These are phyloP conservation scores for Lineus longissimus DNA, from an alignment of 1,140 invertebrate species.

Conservation along the genomic window DNA sequence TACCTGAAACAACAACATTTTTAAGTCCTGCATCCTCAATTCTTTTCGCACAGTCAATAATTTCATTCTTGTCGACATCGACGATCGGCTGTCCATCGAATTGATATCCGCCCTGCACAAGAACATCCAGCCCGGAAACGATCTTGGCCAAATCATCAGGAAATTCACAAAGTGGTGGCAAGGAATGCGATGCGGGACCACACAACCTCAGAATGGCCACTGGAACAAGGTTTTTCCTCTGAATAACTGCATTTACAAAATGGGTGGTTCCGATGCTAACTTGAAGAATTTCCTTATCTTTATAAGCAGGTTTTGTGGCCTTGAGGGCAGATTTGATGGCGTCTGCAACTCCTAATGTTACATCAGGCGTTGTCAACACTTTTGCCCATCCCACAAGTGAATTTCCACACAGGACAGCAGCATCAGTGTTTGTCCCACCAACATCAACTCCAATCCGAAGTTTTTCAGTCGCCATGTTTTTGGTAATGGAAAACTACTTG, in stretches of 20 bases:
- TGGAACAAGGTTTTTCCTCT: slow-evolving; percentile 33
- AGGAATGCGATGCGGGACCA: slow-evolving; percentile 32
- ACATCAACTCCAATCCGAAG: slow-evolving; percentile 34
- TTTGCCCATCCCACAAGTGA: slow-evolving; percentile 31
- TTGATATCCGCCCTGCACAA: slow-evolving; percentile 41
- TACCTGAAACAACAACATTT: slow-evolving; percentile 36
- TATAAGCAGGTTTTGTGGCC: slow-evolving; percentile 14
- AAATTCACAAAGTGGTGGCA: slow-evolving; percentile 42
- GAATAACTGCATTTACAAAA: slow-evolving; percentile 46
- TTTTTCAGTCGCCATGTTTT: background rate
- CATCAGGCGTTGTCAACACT: slow-evolving; percentile 36
- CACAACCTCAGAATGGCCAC: slow-evolving; percentile 44
- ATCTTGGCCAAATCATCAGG: slow-evolving; percentile 23
- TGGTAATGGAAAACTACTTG: no score
- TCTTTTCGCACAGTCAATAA: slow-evolving; percentile 20
- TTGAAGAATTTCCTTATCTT: slow-evolving; percentile 16
- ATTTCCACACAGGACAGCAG: slow-evolving; percentile 28
- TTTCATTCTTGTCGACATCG: slow-evolving; percentile 27
- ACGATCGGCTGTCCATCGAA: slow-evolving; percentile 38
- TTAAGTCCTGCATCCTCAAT: slow-evolving; percentile 24
- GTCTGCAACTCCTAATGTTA: slow-evolving; percentile 34
- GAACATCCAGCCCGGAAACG: slow-evolving; percentile 24
- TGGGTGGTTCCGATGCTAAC: slow-evolving; percentile 49
- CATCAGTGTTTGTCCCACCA: slow-evolving; percentile 46
- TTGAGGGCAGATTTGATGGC: slow-evolving; percentile 28